A percentile compares a stretch with the other conserved stretches of the same genome.
These are phyloP conservation scores for Notolepis coatsorum DNA, from an alignment of 2,797 vertebrate genomes.

Conservation along the genomic window DNA sequence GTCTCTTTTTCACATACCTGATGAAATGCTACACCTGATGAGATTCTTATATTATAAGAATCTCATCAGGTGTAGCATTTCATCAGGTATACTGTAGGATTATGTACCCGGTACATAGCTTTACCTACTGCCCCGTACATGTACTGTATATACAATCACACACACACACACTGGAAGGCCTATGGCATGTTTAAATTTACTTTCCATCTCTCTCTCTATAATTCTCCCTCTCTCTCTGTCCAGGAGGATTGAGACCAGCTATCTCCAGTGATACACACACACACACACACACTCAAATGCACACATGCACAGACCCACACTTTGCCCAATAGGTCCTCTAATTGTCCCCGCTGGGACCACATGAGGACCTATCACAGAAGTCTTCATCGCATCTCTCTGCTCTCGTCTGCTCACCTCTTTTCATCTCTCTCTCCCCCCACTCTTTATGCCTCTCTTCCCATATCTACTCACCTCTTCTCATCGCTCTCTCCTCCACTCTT, in stretches of 20 bases:
- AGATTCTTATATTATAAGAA: too few relatives aligned
- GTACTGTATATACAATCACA: not conserved
- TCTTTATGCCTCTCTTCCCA: not conserved
- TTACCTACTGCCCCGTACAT: too few relatives aligned
- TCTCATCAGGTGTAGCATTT: too few relatives aligned
- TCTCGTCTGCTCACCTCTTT: slow-evolving; percentile 55
- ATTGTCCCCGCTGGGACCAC: slow-evolving; percentile 72
- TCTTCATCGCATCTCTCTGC: slow-evolving; percentile 51
- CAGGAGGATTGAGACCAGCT: not conserved
- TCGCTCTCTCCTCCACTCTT: not conserved
- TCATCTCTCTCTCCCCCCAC: slow-evolving; percentile 39
- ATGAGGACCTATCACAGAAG: slow-evolving; percentile 58
- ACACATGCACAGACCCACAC: slow-evolving; percentile 13
- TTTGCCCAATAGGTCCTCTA: slow-evolving; percentile 57
- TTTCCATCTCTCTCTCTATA: slow-evolving; percentile 19
- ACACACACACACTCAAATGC: slow-evolving; percentile 7
- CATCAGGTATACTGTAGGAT: too few relatives aligned
- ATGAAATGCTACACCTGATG: too few relatives aligned
- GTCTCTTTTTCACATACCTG: too few relatives aligned
- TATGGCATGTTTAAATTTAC: too few relatives aligned
- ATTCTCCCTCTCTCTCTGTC: slow-evolving; percentile 20
- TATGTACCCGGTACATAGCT: too few relatives aligned
- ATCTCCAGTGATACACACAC: too few relatives aligned
- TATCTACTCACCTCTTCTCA: not conserved
- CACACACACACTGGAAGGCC: not conserved